These are phyloP conservation scores for Bemisia tabaci DNA, from an alignment of 1,140 invertebrate species.

Conservation along the genomic window DNA sequence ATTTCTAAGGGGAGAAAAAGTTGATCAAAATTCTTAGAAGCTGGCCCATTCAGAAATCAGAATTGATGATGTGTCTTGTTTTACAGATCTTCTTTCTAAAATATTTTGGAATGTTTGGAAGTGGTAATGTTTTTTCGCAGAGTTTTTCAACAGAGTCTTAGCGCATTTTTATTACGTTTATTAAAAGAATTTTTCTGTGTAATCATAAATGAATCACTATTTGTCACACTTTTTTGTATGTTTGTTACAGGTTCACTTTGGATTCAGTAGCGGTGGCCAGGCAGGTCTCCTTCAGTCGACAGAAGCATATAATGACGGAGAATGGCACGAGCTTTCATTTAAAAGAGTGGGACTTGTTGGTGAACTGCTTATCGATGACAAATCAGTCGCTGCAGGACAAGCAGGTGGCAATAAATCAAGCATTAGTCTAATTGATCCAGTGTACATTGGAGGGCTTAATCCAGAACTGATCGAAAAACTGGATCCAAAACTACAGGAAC, in stretches of 20 bases:
- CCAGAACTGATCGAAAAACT: slow-evolving; percentile 13
- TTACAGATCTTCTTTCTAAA: too few species aligned
- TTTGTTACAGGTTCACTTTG: slow-evolving; percentile 43
- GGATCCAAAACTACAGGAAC: slow-evolving; percentile 8
- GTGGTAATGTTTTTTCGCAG: too few species aligned
- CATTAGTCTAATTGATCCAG: slow-evolving; percentile 51
- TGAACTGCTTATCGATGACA: slow-evolving; percentile 52
- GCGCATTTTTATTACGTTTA: too few species aligned
- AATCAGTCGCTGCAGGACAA: slow-evolving; percentile 37
- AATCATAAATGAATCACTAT: too few species aligned
- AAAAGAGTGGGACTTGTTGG: slow-evolving; percentile 41
- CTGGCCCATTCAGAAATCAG: too few species aligned
- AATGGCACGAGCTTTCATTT: slow-evolving; percentile 69
- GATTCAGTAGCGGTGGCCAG: slow-evolving; percentile 59
- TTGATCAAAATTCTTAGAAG: too few species aligned
- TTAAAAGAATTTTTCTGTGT: too few species aligned
- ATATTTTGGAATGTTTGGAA: too few species aligned
- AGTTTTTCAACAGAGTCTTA: too few species aligned
- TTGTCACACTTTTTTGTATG: slow-evolving; percentile 1
- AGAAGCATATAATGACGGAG: slow-evolving; percentile 56
- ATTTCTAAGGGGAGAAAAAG: too few species aligned
- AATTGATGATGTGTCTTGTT: too few species aligned
- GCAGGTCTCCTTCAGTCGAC: slow-evolving; percentile 39
- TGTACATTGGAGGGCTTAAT: slow-evolving; percentile 61
- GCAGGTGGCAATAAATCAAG: slow-evolving; percentile 38